phyloP scores from a whole-genome alignment of 2,113 vertebrate genomes.

The Cathartes aura region DNA sequence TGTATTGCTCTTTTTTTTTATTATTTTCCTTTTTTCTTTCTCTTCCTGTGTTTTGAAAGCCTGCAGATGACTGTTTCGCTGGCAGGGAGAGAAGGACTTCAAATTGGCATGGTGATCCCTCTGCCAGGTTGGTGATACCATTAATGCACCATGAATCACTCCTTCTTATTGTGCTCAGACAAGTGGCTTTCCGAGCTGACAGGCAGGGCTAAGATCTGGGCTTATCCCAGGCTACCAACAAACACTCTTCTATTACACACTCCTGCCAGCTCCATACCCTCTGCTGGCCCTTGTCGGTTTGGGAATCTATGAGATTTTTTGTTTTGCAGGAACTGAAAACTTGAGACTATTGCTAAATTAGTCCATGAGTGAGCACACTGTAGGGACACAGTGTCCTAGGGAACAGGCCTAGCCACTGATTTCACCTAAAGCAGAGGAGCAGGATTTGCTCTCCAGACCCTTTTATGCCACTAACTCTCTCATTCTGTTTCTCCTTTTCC shows the following conservation, averaged over 20 bases:
- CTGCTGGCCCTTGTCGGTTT: background rate
- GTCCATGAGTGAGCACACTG: background rate
- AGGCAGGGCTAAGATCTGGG: background rate
- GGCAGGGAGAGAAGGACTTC: background rate
- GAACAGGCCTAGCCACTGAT: background rate
- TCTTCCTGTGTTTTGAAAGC: background rate
- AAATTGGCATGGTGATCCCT: fast-evolving
- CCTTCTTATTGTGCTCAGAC: background rate
- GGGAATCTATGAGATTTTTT: background rate
- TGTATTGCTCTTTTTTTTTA: background rate
- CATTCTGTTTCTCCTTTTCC: background rate
- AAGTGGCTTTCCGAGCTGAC: background rate
- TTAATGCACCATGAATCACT: background rate
- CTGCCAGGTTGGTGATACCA: background rate
- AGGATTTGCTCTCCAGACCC: background rate
- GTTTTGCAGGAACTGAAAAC: constrained; percentile 25
- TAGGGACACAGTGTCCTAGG: background rate
- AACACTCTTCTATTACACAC: background rate
- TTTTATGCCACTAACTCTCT: background rate
- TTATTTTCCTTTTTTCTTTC: background rate
- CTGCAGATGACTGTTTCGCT: background rate
- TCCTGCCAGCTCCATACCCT: background rate
- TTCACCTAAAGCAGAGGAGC: background rate
- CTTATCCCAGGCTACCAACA: background rate
- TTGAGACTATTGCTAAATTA: background rate